phyloP scores from a whole-genome alignment of 2,888 invertebrate genomes.

The Megastigmus dorsalis region DNA sequence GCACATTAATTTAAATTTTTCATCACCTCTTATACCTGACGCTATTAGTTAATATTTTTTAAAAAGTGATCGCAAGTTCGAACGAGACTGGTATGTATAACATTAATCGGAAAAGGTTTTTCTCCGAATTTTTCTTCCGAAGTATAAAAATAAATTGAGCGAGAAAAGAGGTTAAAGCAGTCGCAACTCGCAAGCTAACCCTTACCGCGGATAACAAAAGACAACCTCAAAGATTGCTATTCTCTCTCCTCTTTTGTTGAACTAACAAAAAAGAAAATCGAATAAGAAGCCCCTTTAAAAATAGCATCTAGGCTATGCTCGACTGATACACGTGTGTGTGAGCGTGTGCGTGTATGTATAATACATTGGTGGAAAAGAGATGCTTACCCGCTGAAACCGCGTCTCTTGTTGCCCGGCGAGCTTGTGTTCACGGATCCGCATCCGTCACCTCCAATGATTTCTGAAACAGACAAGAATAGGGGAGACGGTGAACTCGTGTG shows the following conservation, averaged over 20 bases:
- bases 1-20: no score
- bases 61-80: no score
- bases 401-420: conserved; percentile 89
- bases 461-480: conserved; percentile 74
- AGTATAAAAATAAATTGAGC: no score
- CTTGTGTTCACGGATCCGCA: conserved; percentile 79
- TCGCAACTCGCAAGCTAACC: no score
- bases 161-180: background rate
- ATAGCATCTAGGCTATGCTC: background rate
- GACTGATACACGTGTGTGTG: background rate
- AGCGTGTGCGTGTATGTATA: background rate
- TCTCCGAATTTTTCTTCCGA: no score
- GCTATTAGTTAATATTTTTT: no score
- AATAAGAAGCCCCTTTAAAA: conserved; percentile 14
- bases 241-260: background rate
- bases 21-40: no score
- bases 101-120: no score
- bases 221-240: background rate
- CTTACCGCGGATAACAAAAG: background rate
- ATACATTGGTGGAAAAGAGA: no score
- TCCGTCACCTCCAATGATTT: conserved; percentile 77
- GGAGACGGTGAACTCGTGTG: background rate
- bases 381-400: conserved; percentile 89
- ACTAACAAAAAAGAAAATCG: no score
- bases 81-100: no score